Evolutionary conservation across 2,888 invertebrate species (phyloP), one percentile per base, ranked within the genome.

Genomic region (Orchestes rusci): DNA sequence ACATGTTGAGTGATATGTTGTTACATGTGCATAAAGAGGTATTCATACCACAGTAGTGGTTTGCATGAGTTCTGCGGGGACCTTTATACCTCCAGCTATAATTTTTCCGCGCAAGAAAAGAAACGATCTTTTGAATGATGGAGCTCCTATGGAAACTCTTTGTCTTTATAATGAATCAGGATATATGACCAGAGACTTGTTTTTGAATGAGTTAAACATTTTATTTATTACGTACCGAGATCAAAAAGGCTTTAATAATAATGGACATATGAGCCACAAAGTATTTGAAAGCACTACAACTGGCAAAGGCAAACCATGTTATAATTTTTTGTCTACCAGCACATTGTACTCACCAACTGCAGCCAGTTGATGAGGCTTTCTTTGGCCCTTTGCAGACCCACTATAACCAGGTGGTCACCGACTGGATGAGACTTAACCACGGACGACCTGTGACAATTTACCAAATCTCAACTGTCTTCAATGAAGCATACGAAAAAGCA

Each of bases 151-250:
- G 2, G 37, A 30, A 4, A 43, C 43, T n/a, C 8, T 40, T 3
- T 2, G 2, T 15, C 15, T 36, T 10, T 39, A 31, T 10, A 43
- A 43, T 31, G 43, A 43, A 7, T 43, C 36, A 8, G 43, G 27
- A n/a, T 38, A 39, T 13, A 43, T 43, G 43, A 43, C 43, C 3
- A 32, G 38, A 37, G 43, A 43, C 1, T 17, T 43, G 16, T 43
- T 43, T 32, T 27, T 39, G 2, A 37, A 38, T 41, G 37, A 35
- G 38, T 41, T 23, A 41, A 41, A 37, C 36, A 42, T 42, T 39
- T 39, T 27, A 19, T 42, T 4, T 3, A 42, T 18, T 17, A 13
- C 42, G 38, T 16, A 28, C 38, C 16, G 2, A 3, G 16, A n/a
- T 23, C 4, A 31, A 31, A 10, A 31, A 31, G 12, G 31, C 12